A percentile compares a stretch with the other conserved stretches of the same genome.
phyloP scores from a whole-genome alignment of 2,888 invertebrate species.

The Elegia similella region DNA sequence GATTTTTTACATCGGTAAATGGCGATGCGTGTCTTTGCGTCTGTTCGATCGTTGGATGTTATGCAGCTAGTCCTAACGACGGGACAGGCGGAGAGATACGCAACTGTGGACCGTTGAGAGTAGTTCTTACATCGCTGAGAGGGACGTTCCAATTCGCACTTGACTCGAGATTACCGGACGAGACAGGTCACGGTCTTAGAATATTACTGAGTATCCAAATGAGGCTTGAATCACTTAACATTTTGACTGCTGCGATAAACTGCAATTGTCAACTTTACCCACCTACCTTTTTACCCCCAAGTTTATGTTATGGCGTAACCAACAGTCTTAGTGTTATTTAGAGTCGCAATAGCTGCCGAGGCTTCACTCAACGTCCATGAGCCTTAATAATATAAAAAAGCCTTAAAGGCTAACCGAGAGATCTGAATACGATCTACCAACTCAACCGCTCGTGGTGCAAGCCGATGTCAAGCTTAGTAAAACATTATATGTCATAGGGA shows the following conservation, averaged over 20 bases:
- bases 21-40: not conserved
- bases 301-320: not conserved
- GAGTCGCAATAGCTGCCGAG: not conserved
- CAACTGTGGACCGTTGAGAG: conserved; percentile 1
- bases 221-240: not conserved
- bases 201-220: no score
- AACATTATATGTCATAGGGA: not conserved
- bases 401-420: conserved; percentile 8
- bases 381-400: not conserved
- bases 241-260: not conserved
- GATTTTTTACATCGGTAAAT: conserved; percentile 41
- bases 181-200: no score
- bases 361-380: not conserved
- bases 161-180: no score
- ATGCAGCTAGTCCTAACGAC: not conserved
- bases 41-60: not conserved
- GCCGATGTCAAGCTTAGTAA: not conserved
- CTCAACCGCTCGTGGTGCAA: not conserved
- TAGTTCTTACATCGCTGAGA: not conserved
- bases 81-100: conserved; percentile 1
- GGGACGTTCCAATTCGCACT: not conserved
- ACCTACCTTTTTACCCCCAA: not conserved
- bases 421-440: not conserved
- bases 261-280: not conserved
- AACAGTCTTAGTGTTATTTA: not conserved